Base-by-base conservation (phyloP, 53 echinoderm and acorn worm genomes). In the Mesocentrotus franciscanus region DNA sequence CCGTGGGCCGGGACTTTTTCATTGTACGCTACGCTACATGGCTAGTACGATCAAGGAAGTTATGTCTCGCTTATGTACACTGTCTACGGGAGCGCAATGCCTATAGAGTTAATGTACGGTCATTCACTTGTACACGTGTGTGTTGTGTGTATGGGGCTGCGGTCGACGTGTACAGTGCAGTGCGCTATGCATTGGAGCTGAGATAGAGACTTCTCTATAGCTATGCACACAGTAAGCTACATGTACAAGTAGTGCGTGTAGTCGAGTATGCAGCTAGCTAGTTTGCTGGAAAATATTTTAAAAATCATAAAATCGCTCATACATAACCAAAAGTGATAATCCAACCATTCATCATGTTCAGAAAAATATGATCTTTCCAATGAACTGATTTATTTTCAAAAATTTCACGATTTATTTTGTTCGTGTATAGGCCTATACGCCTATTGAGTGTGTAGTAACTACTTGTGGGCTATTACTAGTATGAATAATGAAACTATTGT, bases 261-360 rank as follows among this genome's bases (percentile, higher is more conserved):
- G 20, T 56, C 24, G 14, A 58, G 90, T 24, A 78, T 78, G 78
- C n/a, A 78, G 30, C 22, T 2, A 32, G 78, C 85, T 10, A 72
- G 72, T 39, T 39, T 81, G 18, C 58, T 90, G 90, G 90, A 90
- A 90, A 90, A 90, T 90, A 58, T 60, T 90, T 90, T 13, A 90
- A 90, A 90, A 90, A 90, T 90, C 90, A 90, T 58, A 90, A 90
- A 90, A 90, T 90, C 90, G 90, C 33, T 30, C 58, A 27, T 81
- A 59, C 58, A 57, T 60, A 60, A 59, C 60, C 90, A 90, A 60
- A 60, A 90, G 58, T 58, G 4, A 90, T 59, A 90, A 90, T 90
- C 58, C 60, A 60, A 90, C 90, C 90, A 90, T 90, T 90, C 90
- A 90, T 90, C 60, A 27, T 90, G 60, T 90, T 90, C 1, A 90